Conservation (phyloP, 1,140 invertebrate genomes). For the Lutraria rhynchaena region DNA sequence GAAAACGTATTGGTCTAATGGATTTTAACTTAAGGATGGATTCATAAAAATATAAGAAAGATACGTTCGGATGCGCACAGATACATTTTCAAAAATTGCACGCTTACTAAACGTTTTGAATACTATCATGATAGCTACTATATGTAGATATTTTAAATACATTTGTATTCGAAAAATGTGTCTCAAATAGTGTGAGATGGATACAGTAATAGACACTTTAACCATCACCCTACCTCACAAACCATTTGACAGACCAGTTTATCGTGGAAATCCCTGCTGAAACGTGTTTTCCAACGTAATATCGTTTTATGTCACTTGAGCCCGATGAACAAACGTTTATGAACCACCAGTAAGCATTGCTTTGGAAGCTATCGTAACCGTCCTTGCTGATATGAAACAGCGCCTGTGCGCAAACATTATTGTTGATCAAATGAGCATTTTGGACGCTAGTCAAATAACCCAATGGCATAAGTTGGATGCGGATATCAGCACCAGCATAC, state of each 20-base stretch:
- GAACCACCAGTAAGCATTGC: constrained; percentile 17
- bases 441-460: not conserved
- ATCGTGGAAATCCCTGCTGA: not conserved
- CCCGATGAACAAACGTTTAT: not conserved
- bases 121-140: no score
- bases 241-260: not conserved
- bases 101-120: no score
- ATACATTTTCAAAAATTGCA: no score
- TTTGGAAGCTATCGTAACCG: not conserved
- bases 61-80: no score
- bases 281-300: not conserved
- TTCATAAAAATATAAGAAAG: no score
- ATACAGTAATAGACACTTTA: no score
- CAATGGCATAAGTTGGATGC: not conserved
- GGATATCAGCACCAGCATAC: not conserved
- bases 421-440: not conserved
- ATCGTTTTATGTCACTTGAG: not conserved
- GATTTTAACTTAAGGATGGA: no score
- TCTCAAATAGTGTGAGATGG: no score
- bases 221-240: constrained; percentile 7
- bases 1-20: no score
- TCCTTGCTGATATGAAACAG: not conserved
- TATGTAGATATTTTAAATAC: no score
- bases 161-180: no score
- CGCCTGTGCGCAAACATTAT: not conserved